Percentiles rank a stretch among this genome's conserved stretches.
Conservation (phyloP, 2,113 vertebrate species). For the Meleagris gallopavo region DNA sequence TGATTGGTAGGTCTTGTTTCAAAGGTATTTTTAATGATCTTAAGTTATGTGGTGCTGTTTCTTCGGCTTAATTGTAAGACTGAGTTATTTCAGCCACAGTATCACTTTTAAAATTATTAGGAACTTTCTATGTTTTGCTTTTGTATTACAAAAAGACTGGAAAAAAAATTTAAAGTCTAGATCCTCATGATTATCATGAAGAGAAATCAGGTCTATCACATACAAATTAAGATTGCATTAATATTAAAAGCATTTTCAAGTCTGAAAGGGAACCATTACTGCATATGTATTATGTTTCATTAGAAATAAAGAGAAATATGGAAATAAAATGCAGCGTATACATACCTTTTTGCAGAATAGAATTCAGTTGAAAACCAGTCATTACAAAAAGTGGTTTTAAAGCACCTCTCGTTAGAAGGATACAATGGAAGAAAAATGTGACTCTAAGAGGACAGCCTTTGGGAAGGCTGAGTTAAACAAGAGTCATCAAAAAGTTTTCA, state of each 20-base stretch:
- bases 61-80: not conserved
- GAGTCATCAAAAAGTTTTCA: not conserved
- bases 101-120: not conserved
- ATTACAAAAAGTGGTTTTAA: not conserved
- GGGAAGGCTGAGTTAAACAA: not conserved
- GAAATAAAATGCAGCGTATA: not conserved
- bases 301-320: not conserved
- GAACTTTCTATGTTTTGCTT: not conserved
- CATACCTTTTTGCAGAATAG: not conserved
- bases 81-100: not conserved
- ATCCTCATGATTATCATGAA: not conserved
- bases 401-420: not conserved
- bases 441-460: not conserved
- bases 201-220: not conserved
- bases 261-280: not conserved
- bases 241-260: too few species aligned
- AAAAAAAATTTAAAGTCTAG: not conserved
- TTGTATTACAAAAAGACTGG: rapidly evolving
- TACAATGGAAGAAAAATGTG: not conserved
- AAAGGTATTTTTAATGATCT: not conserved
- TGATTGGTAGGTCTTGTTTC: not conserved
- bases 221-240: not conserved
- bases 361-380: not conserved
- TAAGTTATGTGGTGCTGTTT: not conserved
- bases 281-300: not conserved